A percentile compares a stretch with the other conserved stretches of the same genome.
phyloP scores from a whole-genome alignment of 2,888 invertebrate species.

The Plutella xylostella region DNA sequence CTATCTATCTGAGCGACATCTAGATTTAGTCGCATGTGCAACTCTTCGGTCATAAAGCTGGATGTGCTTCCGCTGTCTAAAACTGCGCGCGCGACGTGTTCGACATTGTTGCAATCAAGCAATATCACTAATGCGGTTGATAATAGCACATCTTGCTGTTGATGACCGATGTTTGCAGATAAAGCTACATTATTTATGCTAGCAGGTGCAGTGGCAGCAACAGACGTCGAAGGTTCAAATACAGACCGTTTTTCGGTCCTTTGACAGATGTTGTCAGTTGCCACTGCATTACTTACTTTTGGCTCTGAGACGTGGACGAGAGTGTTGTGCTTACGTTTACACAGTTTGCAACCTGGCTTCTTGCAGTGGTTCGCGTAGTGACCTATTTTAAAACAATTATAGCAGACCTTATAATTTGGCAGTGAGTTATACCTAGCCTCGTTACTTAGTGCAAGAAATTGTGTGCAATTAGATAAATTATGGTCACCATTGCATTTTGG shows the following conservation, averaged over 20 bases:
- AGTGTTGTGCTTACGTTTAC: constrained; percentile 3
- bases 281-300: too few relatives aligned
- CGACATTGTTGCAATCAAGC: neutral
- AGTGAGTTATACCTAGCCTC: too few relatives aligned
- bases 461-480: neutral
- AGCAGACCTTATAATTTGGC: constrained; percentile 8
- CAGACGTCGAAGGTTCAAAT: neutral
- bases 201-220: neutral
- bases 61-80: constrained; percentile 15
- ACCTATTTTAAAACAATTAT: constrained; percentile 7
- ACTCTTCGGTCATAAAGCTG: neutral
- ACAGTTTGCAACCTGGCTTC: constrained; percentile 7
- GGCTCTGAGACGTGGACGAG: neutral
- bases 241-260: too few relatives aligned
- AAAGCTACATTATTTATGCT: too few relatives aligned
- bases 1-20: neutral
- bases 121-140: constrained; percentile 1
- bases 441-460: constrained; percentile 1
- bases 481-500: neutral
- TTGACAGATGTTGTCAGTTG: neutral
- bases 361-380: constrained; percentile 10
- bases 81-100: constrained; percentile 9
- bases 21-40: too few relatives aligned
- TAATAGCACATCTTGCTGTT: neutral
- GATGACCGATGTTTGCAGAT: too few relatives aligned